Conservation (phyloP, 2,888 invertebrate genomes). For the Mythimna vitellina region DNA sequence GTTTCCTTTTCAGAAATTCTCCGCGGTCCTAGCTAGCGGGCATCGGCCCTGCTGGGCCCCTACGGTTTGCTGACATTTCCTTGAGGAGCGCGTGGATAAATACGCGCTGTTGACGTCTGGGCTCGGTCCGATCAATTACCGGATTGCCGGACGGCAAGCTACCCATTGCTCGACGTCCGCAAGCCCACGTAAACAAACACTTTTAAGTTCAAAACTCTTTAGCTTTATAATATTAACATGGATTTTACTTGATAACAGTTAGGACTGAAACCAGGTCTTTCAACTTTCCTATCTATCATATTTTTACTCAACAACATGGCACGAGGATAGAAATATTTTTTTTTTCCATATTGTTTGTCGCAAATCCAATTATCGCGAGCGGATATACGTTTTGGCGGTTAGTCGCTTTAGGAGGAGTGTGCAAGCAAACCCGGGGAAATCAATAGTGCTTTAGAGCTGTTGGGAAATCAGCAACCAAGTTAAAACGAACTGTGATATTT, state of each 20-base stretch:
- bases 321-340: conserved; percentile 37
- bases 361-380: conserved; percentile 68
- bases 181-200: too few species aligned
- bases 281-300: background rate
- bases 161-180: too few species aligned
- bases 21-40: too few species aligned
- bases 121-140: too few species aligned
- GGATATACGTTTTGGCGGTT: conserved; percentile 49
- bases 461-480: conserved; percentile 17
- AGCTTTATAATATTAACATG: background rate
- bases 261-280: background rate
- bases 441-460: conserved; percentile 30
- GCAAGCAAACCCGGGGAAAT: conserved; percentile 41
- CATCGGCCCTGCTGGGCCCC: too few species aligned
- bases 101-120: too few species aligned
- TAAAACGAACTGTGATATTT: background rate
- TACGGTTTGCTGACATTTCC: too few species aligned
- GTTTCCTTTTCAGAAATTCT: too few species aligned
- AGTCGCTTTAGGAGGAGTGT: conserved; percentile 28
- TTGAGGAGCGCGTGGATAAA: too few species aligned
- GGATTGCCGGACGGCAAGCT: too few species aligned
- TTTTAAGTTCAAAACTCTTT: too few species aligned
- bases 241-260: too few species aligned
- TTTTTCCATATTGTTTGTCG: conserved; percentile 45
- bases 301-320: conserved; percentile 21